Base-by-base conservation (phyloP, 2,888 invertebrate genomes). In the Caenorhabditis sp. region DNA sequence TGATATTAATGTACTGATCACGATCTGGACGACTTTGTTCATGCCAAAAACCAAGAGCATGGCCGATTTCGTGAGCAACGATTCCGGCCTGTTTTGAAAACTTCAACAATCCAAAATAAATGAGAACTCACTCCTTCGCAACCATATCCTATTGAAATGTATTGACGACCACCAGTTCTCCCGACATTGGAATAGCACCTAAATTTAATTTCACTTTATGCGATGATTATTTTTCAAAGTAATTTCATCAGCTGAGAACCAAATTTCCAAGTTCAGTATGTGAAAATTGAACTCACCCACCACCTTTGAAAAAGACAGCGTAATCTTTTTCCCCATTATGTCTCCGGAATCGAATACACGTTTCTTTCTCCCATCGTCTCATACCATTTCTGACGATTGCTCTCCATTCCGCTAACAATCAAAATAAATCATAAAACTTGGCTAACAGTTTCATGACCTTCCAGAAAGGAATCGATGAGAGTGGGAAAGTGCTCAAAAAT, bases 151-250 rank as follows among this genome's bases (percentile, higher is more conserved):
- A 83, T 81, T 21, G 82, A 82, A 49, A 79, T 73, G 53, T 75
- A 77, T 59, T 83, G 83, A 53, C 66, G 65, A n/a, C 81, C 83
- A 8, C 83, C 83, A 19, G 76, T 77, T 58, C 79, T 62, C n/a
- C 83, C 83, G 1, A 83, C 83, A 62, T 76, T 81, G 6, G 81
- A 82, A 58, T 83, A 83, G 51, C 83, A 83, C 17, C 82, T 81
- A 62, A 51, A 67, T 43, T 27, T 19, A n/a, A n/a, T n/a, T n/a
- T n/a, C n/a, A n/a, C n/a, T n/a, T n/a, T n/a, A n/a, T n/a, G n/a
- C n/a, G n/a, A n/a, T n/a, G n/a, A n/a, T n/a, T n/a, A n/a, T n/a
- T n/a, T n/a, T n/a, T n/a, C n/a, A n/a, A n/a, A n/a, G n/a, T n/a
- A n/a, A n/a, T n/a, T n/a, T n/a, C n/a, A n/a, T n/a, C n/a, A n/a